Evolutionary conservation across 2,797 vertebrate genomes (phyloP), one percentile per base, ranked within the genome.

Genomic region (Dryobates pubescens): DNA sequence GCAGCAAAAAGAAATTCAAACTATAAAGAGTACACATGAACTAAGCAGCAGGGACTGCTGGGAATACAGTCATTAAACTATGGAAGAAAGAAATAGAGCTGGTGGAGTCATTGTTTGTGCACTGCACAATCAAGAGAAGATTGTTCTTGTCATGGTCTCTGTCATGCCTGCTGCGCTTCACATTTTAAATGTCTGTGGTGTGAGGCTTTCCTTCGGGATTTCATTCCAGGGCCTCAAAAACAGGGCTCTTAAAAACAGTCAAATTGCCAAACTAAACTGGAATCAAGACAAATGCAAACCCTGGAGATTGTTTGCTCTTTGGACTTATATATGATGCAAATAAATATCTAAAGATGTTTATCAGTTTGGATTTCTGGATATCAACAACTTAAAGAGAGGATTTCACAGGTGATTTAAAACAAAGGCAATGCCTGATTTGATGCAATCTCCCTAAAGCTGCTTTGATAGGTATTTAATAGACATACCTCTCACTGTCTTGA

Each of bases 11-110:
- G 32, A 36, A 16, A 29, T 13, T 26, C 12, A 26, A 34, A 49
- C 8, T 30, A 30, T 27, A 23, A 54, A 7, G 3, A 43, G 12
- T 16, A 18, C 3, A 24, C 3, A 15, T 0, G 0, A 49, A 54
- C n/a, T 32, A 34, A 72, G 20, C 54, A 79, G 34, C 43, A 82
- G 16, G 27, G 24, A 20, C 57, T 51, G 59, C 4, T 43, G 18
- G 45, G 56, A 68, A 27, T 18, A 63, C 62, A 73, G 3, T 47
- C 30, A 47, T 64, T 64, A 67, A 82, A 27, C 45, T 51, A 13
- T 17, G 26, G 34, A 17, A 93, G 54, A 61, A 47, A 86, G 57
- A 86, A 82, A 83, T 5, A 78, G 47, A 76, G 36, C 13, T 7
- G 6, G 38, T 30, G 29, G 22, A 51, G 61, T 82, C 45, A 86